Evolutionary conservation across 2,888 invertebrate species (phyloP), one percentile per base, ranked within the genome.

Genomic region (Drosophila merina): DNA sequence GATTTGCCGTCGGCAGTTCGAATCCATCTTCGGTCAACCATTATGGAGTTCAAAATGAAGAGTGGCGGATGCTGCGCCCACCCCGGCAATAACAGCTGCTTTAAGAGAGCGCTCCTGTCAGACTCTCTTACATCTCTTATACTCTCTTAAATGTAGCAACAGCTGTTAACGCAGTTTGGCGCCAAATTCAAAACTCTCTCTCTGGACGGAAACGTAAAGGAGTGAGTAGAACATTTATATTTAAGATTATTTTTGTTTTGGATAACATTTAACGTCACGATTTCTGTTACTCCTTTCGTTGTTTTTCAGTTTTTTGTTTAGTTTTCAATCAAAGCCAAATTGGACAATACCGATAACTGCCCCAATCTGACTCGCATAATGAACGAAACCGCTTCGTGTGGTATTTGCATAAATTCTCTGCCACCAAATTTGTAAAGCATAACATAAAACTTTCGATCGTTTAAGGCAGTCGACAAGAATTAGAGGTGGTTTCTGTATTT

Each of bases 1-100:
- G 82, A 82, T 77, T 75, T 81, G 79, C 79, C 85, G 81, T 66
- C 84, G 82, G 79, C 75, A 84, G 75, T 58, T 69, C 30, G 47
- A 70, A 57, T 36, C 40, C 4, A 28, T 45, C 68, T 52, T 75
- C 69, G 50, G 36, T 56, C 78, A 79, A 79, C 86, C 86, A 89
- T 85, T 78, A 69, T 77, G 66, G 79, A 78, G 84, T 76, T 64
- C 20, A 44, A 36, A 54, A 36, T 30, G 54, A 47, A 64, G 57
- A 42, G 40, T 42, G 40, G 25, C 6, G 5, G 25, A 36, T 45
- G 50, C 30, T 4, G 4, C 25, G 36, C 25, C 26, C 25, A 10
- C 40, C 12, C 26, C 2, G 57, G 54, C 38, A 42, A 28, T 7
- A 79, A 72, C 74, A 74, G 75, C 73, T 77, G 79, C 71, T 66